Evolutionary conservation across 53 echinoderm and acorn worm genomes (phyloP), one percentile per base, ranked within the genome.

Genomic region (Crossaster papposus): DNA sequence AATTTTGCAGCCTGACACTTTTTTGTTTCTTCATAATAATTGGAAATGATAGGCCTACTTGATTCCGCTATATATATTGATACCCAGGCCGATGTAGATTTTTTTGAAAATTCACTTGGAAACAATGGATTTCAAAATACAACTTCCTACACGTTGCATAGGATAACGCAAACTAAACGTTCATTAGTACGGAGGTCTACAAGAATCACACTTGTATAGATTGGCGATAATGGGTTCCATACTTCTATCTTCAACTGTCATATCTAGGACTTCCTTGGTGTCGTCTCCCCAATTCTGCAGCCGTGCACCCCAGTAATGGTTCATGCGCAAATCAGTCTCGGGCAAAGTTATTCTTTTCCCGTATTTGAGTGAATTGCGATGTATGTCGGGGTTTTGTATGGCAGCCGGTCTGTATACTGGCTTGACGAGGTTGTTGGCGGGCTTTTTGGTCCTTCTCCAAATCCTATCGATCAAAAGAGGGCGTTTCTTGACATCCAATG

Each of bases 201-300:
- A 80, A 0, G 30, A 30, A 29, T 32, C 54, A 55, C 80, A 80
- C 54, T 80, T 80, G 32, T 54, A 54, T 7, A 80, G 31, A 26
- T 54, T 54, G 5, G 54, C 33, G 30, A 80, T 31, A 2, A 80
- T 29, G 18, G 80, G 80, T 32, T 54, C 80, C 80, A 80, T 55
- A 22, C 80, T 80, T 80, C 80, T 54, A 30, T 80, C 80, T 0
- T 80, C 80, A 1, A 58, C 58, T 24, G 80, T 80, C 80, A 80
- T 54, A 30, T 80, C 80, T 29, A 80, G 58, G 4, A 80, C 58
- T 31, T 55, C 80, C 36, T 55, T 28, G 14, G 80, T 54, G 80
- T 80, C 80, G 12, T 55, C 80, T 15, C 80, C 80, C 80, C 80
- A 55, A 54, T 55, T 80, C 17, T 55, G 80, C n/a, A 80, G 55